A percentile compares a stretch with the other conserved stretches of the same genome.
Evolutionary conservation across 2,797 vertebrate genomes (phyloP).

Genomic region (Coregonus suidteri): DNA sequence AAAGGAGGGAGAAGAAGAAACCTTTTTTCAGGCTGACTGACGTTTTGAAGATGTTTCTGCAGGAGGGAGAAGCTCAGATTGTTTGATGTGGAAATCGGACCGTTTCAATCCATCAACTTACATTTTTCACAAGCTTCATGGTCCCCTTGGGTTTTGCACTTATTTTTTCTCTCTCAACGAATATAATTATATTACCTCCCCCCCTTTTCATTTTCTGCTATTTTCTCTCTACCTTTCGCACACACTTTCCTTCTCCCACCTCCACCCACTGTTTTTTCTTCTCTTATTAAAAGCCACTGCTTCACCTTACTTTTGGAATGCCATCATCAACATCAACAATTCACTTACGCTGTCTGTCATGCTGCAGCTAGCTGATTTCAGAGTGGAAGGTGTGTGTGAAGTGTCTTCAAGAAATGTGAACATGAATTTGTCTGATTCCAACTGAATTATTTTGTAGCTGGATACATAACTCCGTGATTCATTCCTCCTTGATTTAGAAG

Average conservation of each 20-base stretch:
- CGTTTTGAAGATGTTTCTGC: conserved; percentile 90
- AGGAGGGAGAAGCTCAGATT: conserved; percentile 80
- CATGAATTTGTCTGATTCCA: conserved; percentile 47
- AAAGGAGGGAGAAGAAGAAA: conserved; percentile 45
- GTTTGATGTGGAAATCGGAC: conserved; percentile 96
- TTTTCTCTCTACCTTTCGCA: conserved; percentile 28
- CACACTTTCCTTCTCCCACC: conserved; percentile 12
- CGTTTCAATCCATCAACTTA: conserved; percentile 92
- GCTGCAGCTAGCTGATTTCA: conserved; percentile 33
- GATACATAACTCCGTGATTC: conserved; percentile 22
- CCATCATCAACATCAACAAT: conserved; percentile 50
- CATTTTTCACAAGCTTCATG: conserved; percentile 90
- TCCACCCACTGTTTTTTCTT: conserved; percentile 5
- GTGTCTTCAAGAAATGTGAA: conserved; percentile 38
- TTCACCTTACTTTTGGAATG: conserved; percentile 31
- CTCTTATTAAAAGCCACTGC: conserved; percentile 30
- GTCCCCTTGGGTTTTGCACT: conserved; percentile 78
- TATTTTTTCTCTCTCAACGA: conserved; percentile 43
- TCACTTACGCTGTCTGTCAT: conserved; percentile 46
- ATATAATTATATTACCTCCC: conserved; percentile 41
- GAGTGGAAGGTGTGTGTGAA: conserved; percentile 17
- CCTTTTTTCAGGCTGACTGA: conserved; percentile 81
- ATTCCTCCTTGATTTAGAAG: conserved; percentile 17
- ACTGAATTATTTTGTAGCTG: conserved; percentile 23
- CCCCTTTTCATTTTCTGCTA: conserved; percentile 47